Percentiles rank a stretch among this genome's conserved stretches.
Conservation (phyloP, 1,140 invertebrate genomes). For the Periplaneta americana region DNA sequence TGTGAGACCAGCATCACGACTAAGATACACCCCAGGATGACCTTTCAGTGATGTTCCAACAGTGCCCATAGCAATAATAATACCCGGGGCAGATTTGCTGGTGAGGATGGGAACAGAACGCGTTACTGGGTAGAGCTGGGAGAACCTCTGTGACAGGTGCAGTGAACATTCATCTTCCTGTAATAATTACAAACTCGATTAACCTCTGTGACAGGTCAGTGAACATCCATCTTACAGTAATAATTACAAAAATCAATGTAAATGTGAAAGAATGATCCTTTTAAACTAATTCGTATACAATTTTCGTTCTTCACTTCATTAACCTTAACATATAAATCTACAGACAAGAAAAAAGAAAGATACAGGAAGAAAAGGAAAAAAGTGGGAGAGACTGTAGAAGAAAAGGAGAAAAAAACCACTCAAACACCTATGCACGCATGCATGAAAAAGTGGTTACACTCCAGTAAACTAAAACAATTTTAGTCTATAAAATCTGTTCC, state of each 20-base stretch:
- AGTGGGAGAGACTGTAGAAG: no score
- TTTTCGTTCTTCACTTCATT: no score
- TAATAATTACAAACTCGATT: conserved; percentile 15
- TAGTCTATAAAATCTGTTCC: no score
- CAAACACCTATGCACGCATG: no score
- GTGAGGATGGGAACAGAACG: conserved; percentile 77
- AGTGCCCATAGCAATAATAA: conserved; percentile 81
- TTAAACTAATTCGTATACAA: not conserved
- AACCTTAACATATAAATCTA: no score
- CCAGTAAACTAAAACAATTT: no score
- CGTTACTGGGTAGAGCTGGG: conserved; percentile 71
- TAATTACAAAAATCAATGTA: not conserved
- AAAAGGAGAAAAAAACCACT: no score
- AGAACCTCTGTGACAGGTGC: conserved; percentile 81
- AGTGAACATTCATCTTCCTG: conserved; percentile 64
- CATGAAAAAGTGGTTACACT: no score
- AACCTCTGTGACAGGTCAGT: not conserved
- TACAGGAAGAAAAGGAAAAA: no score
- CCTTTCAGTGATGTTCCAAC: conserved; percentile 73
- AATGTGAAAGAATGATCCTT: not conserved
- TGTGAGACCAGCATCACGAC: conserved; percentile 74
- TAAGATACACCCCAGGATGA: conserved; percentile 74
- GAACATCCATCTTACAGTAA: not conserved
- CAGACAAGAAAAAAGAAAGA: no score
- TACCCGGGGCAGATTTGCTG: conserved; percentile 78